Evolutionary conservation across 2,113 vertebrate species (phyloP).

Genomic region (Meriones unguiculatus): DNA sequence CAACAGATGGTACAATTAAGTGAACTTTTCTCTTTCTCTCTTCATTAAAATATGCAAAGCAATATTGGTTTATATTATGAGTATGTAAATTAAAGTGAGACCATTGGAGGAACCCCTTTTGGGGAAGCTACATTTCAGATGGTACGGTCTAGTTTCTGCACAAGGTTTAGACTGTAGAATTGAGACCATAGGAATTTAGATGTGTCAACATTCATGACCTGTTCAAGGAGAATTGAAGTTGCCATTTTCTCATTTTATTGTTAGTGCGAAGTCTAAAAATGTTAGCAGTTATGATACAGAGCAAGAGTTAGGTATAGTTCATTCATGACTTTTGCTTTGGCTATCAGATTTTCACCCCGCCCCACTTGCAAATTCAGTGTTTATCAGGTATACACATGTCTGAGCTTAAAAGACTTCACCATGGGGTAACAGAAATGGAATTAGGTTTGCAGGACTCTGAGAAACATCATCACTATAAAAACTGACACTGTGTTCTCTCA

Average conservation of each 20-base stretch:
- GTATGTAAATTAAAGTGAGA: background rate
- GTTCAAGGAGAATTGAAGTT: background rate
- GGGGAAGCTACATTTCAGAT: background rate
- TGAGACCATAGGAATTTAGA: background rate
- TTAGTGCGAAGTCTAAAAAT: accelerated
- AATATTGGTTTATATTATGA: background rate
- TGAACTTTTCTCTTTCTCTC: background rate
- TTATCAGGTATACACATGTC: background rate
- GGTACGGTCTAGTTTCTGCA: background rate
- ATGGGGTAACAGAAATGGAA: background rate
- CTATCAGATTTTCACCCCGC: background rate
- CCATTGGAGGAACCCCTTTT: background rate
- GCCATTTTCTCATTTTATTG: background rate
- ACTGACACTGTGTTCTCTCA: background rate
- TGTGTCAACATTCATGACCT: background rate
- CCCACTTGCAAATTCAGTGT: background rate
- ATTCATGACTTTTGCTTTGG: background rate
- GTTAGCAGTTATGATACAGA: background rate
- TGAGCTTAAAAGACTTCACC: background rate
- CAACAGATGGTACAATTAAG: background rate
- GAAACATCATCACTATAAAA: background rate
- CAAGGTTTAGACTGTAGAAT: background rate
- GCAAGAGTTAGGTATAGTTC: accelerated
- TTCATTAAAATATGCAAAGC: slow-evolving; percentile 18
- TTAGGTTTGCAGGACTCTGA: background rate